Conservation (phyloP, 2,797 vertebrate species). For the Danio tinwini region DNA sequence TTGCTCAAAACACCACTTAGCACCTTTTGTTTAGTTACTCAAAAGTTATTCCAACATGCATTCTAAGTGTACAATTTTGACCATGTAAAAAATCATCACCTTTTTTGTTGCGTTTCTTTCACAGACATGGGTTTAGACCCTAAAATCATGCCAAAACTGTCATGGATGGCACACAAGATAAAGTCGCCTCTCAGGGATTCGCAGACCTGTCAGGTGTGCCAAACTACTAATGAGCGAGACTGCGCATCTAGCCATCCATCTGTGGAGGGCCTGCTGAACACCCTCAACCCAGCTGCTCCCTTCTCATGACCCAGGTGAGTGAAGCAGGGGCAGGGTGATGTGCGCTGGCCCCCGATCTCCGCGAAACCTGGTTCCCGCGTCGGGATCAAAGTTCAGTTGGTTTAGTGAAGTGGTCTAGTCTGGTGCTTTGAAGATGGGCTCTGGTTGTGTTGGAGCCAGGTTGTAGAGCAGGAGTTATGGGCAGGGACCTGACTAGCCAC, state of each 20-base stretch:
- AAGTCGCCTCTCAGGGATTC: constrained; percentile 32
- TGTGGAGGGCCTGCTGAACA: constrained; percentile 44
- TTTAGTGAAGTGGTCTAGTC: constrained; percentile 40
- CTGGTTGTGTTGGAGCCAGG: constrained; percentile 34
- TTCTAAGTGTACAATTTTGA: not conserved
- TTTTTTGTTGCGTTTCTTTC: not conserved
- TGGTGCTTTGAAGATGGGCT: constrained; percentile 56
- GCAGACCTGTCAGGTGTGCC: constrained; percentile 48
- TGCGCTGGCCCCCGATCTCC: constrained; percentile 29
- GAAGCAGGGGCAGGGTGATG: constrained; percentile 20
- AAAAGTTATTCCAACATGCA: constrained; percentile 5
- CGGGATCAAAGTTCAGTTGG: constrained; percentile 58
- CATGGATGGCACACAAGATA: constrained; percentile 6
- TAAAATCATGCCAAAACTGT: constrained; percentile 16
- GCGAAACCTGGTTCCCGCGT: constrained; percentile 52
- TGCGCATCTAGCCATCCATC: constrained; percentile 58
- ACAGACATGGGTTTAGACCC: not conserved
- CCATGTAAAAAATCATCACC: not conserved
- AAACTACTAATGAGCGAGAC: constrained; percentile 49
- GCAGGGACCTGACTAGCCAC: constrained; percentile 28
- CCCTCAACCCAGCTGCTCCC: constrained; percentile 62
- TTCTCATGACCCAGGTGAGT: constrained; percentile 52
- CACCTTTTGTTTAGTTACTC: not conserved
- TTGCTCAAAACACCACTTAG: constrained; percentile 20
- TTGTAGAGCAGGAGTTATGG: constrained; percentile 17